Conservation (phyloP, 2,888 invertebrate species). For the Cetonia aurata region DNA sequence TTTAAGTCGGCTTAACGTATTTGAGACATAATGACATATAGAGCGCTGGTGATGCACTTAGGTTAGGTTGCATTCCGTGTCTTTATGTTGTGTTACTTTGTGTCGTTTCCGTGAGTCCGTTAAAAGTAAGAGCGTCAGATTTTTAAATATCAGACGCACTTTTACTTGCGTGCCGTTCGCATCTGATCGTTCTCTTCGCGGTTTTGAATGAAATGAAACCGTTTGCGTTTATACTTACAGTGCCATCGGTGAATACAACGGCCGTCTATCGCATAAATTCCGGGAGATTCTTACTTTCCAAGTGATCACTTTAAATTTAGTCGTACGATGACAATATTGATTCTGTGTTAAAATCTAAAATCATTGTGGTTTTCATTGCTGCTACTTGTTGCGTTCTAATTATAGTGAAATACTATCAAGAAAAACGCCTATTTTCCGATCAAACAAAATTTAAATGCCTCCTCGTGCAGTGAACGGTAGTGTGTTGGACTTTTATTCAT, state of each 20-base stretch:
- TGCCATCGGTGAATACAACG: slow-evolving; percentile 20
- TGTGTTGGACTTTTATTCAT: slow-evolving; percentile 31
- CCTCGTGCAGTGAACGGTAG: slow-evolving; percentile 24
- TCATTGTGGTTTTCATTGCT: not conserved
- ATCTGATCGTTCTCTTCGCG: not conserved
- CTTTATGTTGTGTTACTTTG: slow-evolving; percentile 12
- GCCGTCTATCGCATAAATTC: slow-evolving; percentile 8
- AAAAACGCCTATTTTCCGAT: slow-evolving; percentile 18
- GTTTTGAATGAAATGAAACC: slow-evolving; percentile 37
- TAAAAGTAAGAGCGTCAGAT: slow-evolving; percentile 23
- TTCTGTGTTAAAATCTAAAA: slow-evolving; percentile 10
- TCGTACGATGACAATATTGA: not conserved
- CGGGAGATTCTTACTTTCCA: slow-evolving; percentile 8
- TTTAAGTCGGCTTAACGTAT: slow-evolving; percentile 55
- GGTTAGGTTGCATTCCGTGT: slow-evolving; percentile 41
- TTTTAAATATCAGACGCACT: slow-evolving; percentile 30
- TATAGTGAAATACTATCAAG: not conserved
- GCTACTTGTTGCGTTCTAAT: not conserved
- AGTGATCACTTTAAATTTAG: slow-evolving; percentile 19
- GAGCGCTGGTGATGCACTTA: slow-evolving; percentile 42
- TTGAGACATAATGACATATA: slow-evolving; percentile 37
- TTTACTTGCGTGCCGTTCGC: slow-evolving; percentile 12
- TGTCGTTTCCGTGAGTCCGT: slow-evolving; percentile 26
- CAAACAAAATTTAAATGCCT: slow-evolving; percentile 40
- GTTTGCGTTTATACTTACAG: slow-evolving; percentile 11